Base-by-base conservation (phyloP, 2,888 invertebrate species). In the Cetonia aurata region DNA sequence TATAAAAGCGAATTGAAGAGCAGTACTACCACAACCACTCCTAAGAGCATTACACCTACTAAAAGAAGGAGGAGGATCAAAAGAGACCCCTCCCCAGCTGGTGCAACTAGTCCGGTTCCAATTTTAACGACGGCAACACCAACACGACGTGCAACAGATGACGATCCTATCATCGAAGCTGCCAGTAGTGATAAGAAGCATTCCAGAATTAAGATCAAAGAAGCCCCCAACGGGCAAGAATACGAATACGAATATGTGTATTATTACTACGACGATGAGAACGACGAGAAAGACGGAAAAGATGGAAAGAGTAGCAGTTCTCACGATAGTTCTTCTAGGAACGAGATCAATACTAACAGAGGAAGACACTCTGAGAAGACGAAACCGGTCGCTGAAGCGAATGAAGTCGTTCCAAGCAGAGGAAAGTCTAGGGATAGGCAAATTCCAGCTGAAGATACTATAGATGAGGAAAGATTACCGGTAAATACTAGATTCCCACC, bases 221-320 rank as follows among this genome's bases (percentile, higher is more conserved):
- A 95, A 80, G 95, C 94, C 12, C 94, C 94, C 0, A 95, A 95
- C 79, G 95, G 95, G 1, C 92, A 95, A 83, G 95, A 96, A 80
- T 95, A 95, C 80, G 96, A 96, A 83, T 96, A 95, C 80, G 96
- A 96, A 82, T 96, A 96, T 80, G 93, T 96, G 31, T 96, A 96
- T 80, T 96, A 96, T 80, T 96, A 96, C 79, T 93, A 94, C 77
- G 94, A 95, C 77, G 95, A 95, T 75, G 94, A 93, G 3, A 90
- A 90, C 57, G 87, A 87, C 72, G 87, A 86, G 72, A 79, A 79
- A 74, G 83, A 82, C 37, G 81, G 79, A 52, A 84, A 85, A 79
- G 78, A 76, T 31, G 74, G 77, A 19, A 79, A 80, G 31, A 75
- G 79, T 15, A 78, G 78, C 72, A 91, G 90, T 77, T 86, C 88